phyloP scores from a whole-genome alignment of 2,888 invertebrate genomes.

The Orthonychiurus folsomi region DNA sequence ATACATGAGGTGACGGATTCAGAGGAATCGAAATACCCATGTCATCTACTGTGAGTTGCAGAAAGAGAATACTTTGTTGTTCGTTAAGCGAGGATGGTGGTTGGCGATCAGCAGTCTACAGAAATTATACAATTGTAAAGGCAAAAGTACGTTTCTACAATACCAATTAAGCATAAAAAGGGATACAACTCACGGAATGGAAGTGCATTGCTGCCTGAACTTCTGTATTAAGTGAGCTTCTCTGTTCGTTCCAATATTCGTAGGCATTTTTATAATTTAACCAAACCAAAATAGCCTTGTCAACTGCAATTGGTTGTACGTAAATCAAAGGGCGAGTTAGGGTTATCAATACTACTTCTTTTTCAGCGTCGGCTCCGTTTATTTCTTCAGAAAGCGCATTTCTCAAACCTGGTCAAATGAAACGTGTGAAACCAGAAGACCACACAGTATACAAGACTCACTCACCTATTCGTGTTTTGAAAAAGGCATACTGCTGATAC shows the following conservation, averaged over 20 bases:
- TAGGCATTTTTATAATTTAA: conserved; percentile 98
- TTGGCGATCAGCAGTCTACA: conserved; percentile 13
- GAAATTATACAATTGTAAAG: conserved; percentile 4
- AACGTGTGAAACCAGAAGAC: not conserved
- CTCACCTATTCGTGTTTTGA: conserved; percentile 80
- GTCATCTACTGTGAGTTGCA: conserved; percentile 90
- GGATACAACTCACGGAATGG: conserved; percentile 42
- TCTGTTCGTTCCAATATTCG: conserved; percentile 97
- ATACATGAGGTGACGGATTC: conserved; percentile 65
- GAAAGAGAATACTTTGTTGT: conserved; percentile 77
- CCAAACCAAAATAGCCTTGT: conserved; percentile 97
- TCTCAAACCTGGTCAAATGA: conserved; percentile 50
- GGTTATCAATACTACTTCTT: conserved; percentile 80
- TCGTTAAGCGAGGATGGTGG: conserved; percentile 42
- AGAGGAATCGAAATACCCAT: conserved; percentile 92
- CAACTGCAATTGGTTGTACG: conserved; percentile 93
- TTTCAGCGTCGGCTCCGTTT: conserved; percentile 58
- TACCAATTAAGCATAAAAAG: not conserved
- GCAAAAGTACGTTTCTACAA: not conserved
- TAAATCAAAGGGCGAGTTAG: conserved; percentile 88
- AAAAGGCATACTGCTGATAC: conserved; percentile 95
- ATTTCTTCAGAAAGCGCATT: conserved; percentile 86
- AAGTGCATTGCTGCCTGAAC: conserved; percentile 50
- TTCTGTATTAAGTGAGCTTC: conserved; percentile 81
- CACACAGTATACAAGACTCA: conserved; percentile 3